A percentile compares a stretch with the other conserved stretches of the same genome.
Evolutionary conservation across 2,113 vertebrate species (phyloP).

Genomic region (Narcine bancroftii): DNA sequence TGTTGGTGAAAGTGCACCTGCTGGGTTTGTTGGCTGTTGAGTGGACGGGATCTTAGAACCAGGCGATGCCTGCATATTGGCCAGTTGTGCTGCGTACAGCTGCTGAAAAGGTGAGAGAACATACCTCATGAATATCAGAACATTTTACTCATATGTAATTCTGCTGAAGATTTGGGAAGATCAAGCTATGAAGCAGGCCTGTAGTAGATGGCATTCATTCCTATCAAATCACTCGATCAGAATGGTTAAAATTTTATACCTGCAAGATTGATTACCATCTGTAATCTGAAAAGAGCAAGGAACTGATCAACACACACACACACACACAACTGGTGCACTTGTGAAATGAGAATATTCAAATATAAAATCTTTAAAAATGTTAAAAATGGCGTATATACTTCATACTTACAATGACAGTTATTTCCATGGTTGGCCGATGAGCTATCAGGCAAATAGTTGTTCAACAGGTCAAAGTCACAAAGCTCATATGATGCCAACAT

Average conservation of each 20-base stretch:
- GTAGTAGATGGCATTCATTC: neutral
- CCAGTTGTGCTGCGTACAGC: conserved; percentile 95
- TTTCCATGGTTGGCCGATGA: neutral
- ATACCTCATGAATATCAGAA: neutral
- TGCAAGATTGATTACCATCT: no score
- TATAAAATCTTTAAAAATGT: neutral
- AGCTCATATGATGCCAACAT: neutral
- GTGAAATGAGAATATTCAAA: neutral
- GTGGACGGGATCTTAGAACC: conserved; percentile 95
- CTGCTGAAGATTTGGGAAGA: neutral
- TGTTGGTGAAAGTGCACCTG: conserved; percentile 86
- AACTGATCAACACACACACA: no score
- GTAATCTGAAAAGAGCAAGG: no score
- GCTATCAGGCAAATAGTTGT: neutral
- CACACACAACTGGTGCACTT: no score
- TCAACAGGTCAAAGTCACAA: neutral
- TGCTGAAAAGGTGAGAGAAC: conserved; percentile 62
- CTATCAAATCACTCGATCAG: neutral
- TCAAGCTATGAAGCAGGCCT: neutral
- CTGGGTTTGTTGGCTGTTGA: conserved; percentile 79
- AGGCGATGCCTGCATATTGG: conserved; percentile 98
- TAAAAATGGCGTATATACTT: neutral
- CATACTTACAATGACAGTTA: neutral
- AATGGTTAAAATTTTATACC: no score
- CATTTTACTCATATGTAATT: neutral